Conservation (phyloP, 2,113 vertebrate species). For the Cottus gobio region DNA sequence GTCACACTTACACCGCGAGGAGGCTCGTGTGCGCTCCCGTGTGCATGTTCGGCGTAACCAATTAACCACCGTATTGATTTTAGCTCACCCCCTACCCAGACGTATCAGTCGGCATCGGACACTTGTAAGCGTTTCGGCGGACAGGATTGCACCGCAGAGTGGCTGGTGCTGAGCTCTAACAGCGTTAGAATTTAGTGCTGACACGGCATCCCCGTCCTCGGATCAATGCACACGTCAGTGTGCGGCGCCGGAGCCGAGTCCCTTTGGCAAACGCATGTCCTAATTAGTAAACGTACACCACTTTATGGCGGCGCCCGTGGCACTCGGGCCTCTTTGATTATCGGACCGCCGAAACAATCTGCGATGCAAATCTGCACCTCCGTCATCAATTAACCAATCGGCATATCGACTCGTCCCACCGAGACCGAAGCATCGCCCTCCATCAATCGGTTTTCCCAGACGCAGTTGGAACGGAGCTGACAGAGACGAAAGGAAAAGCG, state of each 20-base stretch:
- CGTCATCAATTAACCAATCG: slow-evolving; percentile 62
- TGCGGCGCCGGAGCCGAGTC: slow-evolving; percentile 20
- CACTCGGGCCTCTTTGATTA: slow-evolving; percentile 31
- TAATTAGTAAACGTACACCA: slow-evolving; percentile 27
- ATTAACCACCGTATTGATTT: slow-evolving; percentile 76
- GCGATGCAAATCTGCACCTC: slow-evolving; percentile 23
- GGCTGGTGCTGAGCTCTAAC: slow-evolving; percentile 32
- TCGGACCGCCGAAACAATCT: slow-evolving; percentile 27
- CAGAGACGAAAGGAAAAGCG: not conserved
- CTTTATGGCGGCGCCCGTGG: slow-evolving; percentile 7
- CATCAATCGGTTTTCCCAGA: slow-evolving; percentile 43
- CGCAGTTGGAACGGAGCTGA: slow-evolving; percentile 17
- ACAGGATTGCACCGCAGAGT: slow-evolving; percentile 61
- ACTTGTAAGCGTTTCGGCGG: slow-evolving; percentile 64
- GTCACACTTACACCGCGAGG: slow-evolving; percentile 37
- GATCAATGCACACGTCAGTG: slow-evolving; percentile 61
- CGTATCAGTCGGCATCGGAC: slow-evolving; percentile 57
- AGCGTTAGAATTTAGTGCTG: slow-evolving; percentile 63
- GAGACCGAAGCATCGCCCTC: slow-evolving; percentile 45
- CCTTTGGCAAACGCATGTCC: slow-evolving; percentile 29
- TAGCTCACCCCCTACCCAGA: slow-evolving; percentile 37
- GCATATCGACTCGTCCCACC: slow-evolving; percentile 59
- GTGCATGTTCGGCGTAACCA: slow-evolving; percentile 42
- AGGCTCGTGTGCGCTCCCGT: slow-evolving; percentile 25
- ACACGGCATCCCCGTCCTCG: slow-evolving; percentile 41